Evolutionary conservation across 1,140 invertebrate species (phyloP).

Genomic region (Drosophila nigrodunni): DNA sequence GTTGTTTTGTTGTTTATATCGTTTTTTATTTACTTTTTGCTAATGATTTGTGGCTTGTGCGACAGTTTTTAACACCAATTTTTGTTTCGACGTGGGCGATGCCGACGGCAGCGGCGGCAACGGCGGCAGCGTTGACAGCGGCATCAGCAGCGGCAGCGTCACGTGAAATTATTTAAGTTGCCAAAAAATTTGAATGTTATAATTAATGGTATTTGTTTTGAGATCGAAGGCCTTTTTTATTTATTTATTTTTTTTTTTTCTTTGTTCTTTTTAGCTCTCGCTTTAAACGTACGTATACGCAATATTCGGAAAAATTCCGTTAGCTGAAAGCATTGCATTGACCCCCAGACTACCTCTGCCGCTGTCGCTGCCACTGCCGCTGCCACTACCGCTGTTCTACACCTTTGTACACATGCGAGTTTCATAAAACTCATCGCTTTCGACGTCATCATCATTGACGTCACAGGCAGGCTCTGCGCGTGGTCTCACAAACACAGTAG

Average conservation of each 20-base stretch:
- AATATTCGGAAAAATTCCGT: constrained; percentile 48
- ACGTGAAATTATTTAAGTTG: constrained; percentile 73
- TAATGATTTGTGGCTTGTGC: constrained; percentile 35
- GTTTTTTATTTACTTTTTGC: constrained; percentile 4
- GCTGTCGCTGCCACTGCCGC: background rate
- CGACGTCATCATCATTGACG: constrained; percentile 80
- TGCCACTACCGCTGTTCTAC: background rate
- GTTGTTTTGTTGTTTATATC: constrained; percentile 5
- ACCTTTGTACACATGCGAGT: constrained; percentile 3
- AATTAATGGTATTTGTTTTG: constrained; percentile 66
- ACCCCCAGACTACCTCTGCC: constrained; percentile 38
- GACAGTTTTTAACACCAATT: constrained; percentile 16
- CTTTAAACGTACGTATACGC: constrained; percentile 20
- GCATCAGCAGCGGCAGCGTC: constrained; percentile 30
- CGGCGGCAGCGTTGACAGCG: background rate
- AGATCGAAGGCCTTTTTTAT: constrained; percentile 47
- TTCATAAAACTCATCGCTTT: constrained; percentile 33
- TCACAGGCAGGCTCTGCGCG: constrained; percentile 52
- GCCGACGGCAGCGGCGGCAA: background rate
- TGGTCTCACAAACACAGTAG: constrained; percentile 36
- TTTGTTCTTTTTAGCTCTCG: constrained; percentile 8
- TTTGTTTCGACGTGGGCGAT: constrained; percentile 34
- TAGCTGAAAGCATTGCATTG: constrained; percentile 47
- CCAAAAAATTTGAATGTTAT: constrained; percentile 61
- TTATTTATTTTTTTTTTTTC: background rate